phyloP scores from a whole-genome alignment of 30 jellyfish, hydroid and myxozoan species.

The Aurelia sp. region DNA sequence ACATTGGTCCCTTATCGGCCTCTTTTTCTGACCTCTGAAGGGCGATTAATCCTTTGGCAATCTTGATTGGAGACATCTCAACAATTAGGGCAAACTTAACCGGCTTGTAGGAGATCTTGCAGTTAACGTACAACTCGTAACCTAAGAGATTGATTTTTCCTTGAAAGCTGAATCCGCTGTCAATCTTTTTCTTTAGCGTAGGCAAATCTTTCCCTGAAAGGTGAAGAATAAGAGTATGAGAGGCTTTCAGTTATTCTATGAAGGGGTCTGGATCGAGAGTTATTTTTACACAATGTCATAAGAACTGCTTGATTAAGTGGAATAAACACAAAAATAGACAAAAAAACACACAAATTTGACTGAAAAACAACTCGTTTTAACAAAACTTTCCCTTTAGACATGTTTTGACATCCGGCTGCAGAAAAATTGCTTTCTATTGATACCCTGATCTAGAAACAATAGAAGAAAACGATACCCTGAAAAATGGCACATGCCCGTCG shows the following conservation, averaged over 20 bases:
- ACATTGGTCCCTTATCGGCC: slow-evolving; percentile 89
- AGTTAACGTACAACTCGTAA: slow-evolving; percentile 26
- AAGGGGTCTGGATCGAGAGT: no score
- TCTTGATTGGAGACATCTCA: slow-evolving; percentile 86
- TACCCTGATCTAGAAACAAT: no score
- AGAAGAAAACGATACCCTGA: no score
- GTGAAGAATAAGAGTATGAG: neutral
- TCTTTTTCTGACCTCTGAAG: slow-evolving; percentile 68
- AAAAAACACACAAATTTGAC: no score
- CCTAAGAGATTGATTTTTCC: slow-evolving; percentile 80
- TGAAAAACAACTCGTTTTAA: no score
- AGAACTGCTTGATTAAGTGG: no score
- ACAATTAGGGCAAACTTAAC: slow-evolving; percentile 47
- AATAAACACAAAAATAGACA: no score
- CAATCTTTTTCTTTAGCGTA: slow-evolving; percentile 56
- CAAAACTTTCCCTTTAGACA: no score
- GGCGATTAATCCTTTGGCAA: slow-evolving; percentile 75
- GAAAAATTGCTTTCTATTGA: no score
- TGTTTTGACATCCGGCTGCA: no score
- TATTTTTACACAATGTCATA: no score
- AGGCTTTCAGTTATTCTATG: neutral
- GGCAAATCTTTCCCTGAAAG: slow-evolving; percentile 78
- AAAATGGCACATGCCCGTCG: no score
- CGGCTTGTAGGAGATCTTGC: slow-evolving; percentile 62
- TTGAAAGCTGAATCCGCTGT: slow-evolving; percentile 67